phyloP scores from a whole-genome alignment of 2,888 invertebrate species.

The Tanypteryx hageni region DNA sequence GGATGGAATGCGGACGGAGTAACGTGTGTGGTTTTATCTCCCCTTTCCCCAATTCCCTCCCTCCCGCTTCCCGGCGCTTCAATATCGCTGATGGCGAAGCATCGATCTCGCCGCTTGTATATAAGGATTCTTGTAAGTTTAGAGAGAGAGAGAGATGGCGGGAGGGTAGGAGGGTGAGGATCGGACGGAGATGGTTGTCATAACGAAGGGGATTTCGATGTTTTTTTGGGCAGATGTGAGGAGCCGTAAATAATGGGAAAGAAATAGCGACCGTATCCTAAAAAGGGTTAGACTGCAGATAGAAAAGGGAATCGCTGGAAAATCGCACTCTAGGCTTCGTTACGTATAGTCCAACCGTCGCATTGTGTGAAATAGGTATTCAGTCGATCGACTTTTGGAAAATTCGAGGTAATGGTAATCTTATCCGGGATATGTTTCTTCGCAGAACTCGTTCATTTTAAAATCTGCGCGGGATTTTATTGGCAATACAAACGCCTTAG shows the following conservation, averaged over 20 bases:
- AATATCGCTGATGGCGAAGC: slow-evolving; percentile 16
- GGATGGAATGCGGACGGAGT: neutral
- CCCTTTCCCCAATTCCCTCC: neutral
- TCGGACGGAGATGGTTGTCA: neutral
- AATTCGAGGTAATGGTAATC: no score
- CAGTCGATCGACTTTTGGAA: no score
- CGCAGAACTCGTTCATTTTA: no score
- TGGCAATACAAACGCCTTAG: no score
- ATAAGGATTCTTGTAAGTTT: neutral
- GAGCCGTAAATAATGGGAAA: neutral
- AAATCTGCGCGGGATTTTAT: no score
- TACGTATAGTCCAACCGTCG: no score
- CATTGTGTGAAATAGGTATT: no score
- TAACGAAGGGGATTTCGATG: neutral
- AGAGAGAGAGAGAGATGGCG: neutral
- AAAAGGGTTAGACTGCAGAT: no score
- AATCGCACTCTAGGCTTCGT: no score
- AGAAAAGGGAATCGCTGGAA: no score
- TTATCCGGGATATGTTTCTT: no score
- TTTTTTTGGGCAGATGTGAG: neutral
- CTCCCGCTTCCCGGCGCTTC: neutral
- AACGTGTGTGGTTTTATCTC: neutral
- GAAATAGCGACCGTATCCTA: neutral
- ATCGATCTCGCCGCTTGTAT: neutral
- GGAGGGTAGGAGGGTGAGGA: neutral